A percentile compares a stretch with the other conserved stretches of the same genome.
phyloP scores from a whole-genome alignment of 2,113 vertebrate genomes.

The Athene noctua region DNA sequence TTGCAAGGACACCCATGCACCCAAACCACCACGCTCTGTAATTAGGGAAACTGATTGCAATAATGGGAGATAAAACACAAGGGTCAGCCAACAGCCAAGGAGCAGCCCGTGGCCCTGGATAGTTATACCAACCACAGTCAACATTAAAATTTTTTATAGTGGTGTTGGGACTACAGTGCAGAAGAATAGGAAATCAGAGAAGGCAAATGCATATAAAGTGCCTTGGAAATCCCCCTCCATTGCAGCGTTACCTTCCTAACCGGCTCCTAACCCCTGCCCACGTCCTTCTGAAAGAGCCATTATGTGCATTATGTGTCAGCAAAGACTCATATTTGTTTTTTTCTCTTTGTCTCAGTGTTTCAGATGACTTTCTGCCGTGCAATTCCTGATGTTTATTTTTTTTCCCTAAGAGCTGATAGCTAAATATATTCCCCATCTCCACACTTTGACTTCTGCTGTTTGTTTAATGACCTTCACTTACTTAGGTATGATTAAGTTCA shows the following conservation, averaged over 20 bases:
- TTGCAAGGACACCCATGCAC: not conserved
- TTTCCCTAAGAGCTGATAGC: not conserved
- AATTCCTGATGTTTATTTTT: not conserved
- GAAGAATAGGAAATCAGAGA: not conserved
- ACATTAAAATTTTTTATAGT: not conserved
- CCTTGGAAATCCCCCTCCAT: not conserved
- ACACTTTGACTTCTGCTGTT: not conserved
- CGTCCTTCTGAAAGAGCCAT: not conserved
- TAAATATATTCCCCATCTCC: not conserved
- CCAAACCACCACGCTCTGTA: accelerated
- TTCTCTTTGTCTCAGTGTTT: not conserved
- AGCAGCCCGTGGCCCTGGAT: not conserved
- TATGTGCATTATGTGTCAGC: not conserved
- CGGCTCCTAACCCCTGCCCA: not conserved
- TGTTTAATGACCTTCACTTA: not conserved
- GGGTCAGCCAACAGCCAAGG: not conserved
- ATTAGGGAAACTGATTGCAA: not conserved
- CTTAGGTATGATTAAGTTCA: not conserved
- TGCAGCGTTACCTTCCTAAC: not conserved
- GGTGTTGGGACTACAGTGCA: not conserved
- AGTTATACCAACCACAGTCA: not conserved
- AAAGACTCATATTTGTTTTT: not conserved
- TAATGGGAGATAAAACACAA: not conserved
- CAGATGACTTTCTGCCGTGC: not conserved
- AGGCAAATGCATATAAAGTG: not conserved